Base-by-base conservation (phyloP, 1,140 invertebrate genomes). In the Procambarus virginalis region DNA sequence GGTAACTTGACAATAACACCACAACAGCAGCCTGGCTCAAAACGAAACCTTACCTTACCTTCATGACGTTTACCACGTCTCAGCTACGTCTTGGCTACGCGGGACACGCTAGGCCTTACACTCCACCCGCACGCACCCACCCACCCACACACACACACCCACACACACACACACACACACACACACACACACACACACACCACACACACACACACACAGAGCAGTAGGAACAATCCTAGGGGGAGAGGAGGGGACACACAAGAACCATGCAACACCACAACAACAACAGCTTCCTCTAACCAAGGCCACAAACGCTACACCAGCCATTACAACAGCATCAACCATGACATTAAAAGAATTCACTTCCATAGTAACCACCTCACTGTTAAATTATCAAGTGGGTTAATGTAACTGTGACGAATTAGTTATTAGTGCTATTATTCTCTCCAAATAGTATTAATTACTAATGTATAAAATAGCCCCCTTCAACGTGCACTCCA, bases 231-330 rank as follows among this genome's bases (percentile, higher is more conserved):
- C 77, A 86, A 0, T 34, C 34, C 34, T 34, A 34, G 34, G 34
- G 34, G 34, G 34, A 34, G 77, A 3, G 58, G 60, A 34, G 20
- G 60, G 60, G 60, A 77, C 51, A 86, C 55, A 58, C 22, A 86
- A 64, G 73, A 86, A 86, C 60, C 84, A 86, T 86, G 84, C 84
- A 86, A 79, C 34, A 34, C 34, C 34, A 34, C 34, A 34, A 34
- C 34, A 34, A 34, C 34, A 34, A 34, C 34, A 34, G 34, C 68
- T 17, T 68, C 84, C 76, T 60, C 73, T 58, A 79, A 68, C 84
- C 84, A 86, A 78, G 79, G 84, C 84, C 60, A 79, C 34, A 78
- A 79, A 8, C 51, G 64, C 22, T 34, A 73, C 68, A 73, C 68
- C 68, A 73, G 68, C 68, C 22, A 73, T 73, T 73, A 73, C 20